phyloP scores from a whole-genome alignment of 2,797 vertebrate genomes.

The Neoniphon sammara region DNA sequence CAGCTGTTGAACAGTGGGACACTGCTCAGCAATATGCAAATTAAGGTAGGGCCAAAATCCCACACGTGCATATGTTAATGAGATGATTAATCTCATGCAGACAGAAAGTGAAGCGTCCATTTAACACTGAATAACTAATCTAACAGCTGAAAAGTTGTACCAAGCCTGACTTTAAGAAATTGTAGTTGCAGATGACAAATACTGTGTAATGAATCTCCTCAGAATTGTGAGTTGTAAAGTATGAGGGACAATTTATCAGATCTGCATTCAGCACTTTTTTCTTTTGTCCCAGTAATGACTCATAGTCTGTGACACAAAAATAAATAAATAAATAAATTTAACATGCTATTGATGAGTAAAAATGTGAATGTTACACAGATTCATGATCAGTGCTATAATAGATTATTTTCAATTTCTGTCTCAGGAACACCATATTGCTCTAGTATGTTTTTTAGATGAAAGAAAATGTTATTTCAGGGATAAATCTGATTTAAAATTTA shows the following conservation, averaged over 20 bases:
- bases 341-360: not conserved
- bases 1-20: slow-evolving; percentile 72
- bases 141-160: too few species aligned
- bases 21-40: slow-evolving; percentile 77
- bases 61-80: slow-evolving; percentile 9
- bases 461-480: not conserved
- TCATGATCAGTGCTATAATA: too few species aligned
- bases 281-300: not conserved
- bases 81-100: not conserved
- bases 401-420: too few species aligned
- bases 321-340: not conserved
- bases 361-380: too few species aligned
- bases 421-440: not conserved
- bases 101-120: not conserved
- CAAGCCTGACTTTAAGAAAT: slow-evolving; percentile 11
- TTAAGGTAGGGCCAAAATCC: slow-evolving; percentile 77
- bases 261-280: not conserved
- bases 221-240: not conserved
- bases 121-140: too few species aligned
- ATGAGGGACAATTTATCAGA: not conserved
- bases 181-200: not conserved
- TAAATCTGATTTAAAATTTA: slow-evolving; percentile 14
- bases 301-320: not conserved
- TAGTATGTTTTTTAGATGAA: not conserved
- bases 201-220: not conserved